phyloP scores from a whole-genome alignment of 2,797 vertebrate genomes.

The Staurois parvus region DNA sequence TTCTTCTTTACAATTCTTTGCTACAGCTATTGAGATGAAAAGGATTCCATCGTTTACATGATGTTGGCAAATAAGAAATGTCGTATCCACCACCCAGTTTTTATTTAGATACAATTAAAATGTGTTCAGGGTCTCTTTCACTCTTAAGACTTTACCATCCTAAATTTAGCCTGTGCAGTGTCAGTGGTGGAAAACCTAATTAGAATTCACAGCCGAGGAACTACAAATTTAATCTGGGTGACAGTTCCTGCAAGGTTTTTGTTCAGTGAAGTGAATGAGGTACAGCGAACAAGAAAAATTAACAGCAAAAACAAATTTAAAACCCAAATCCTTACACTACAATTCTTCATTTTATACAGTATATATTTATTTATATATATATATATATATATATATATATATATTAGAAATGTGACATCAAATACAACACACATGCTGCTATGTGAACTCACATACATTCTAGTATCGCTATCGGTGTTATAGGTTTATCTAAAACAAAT shows the following conservation, averaged over 20 bases:
- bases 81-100: not conserved
- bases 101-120: constrained; percentile 31
- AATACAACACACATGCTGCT: not conserved
- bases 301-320: constrained; percentile 28
- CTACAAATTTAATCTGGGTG: constrained; percentile 66
- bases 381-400: not conserved
- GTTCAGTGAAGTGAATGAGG: constrained; percentile 47
- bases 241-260: constrained; percentile 59
- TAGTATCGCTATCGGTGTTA: not conserved
- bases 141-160: constrained; percentile 59
- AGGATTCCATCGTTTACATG: not conserved
- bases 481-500: not conserved
- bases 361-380: not conserved
- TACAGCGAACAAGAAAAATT: constrained; percentile 29
- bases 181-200: constrained; percentile 64
- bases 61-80: constrained; percentile 13
- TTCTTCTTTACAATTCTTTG: not conserved
- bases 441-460: too few relatives aligned
- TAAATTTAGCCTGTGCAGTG: constrained; percentile 66
- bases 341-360: not conserved
- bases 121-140: constrained; percentile 39
- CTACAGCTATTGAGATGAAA: not conserved
- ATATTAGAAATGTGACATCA: not conserved
- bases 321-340: constrained; percentile 6
- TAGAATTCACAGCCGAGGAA: constrained; percentile 64